Percentiles rank a stretch among this genome's conserved stretches.
Evolutionary conservation across 2,888 invertebrate species (phyloP).

Genomic region (Amorpha juglandis): DNA sequence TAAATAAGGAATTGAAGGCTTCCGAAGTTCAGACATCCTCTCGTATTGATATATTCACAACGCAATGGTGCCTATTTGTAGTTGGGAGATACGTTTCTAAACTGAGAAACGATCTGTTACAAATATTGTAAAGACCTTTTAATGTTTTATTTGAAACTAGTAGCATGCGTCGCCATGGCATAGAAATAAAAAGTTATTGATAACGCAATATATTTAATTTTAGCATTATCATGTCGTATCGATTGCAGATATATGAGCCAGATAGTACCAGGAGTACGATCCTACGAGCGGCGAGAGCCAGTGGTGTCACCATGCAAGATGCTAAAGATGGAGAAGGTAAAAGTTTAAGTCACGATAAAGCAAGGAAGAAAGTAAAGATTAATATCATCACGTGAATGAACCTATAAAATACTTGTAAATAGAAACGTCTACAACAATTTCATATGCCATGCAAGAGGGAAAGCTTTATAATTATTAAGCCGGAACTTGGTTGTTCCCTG

Average conservation of each 20-base stretch:
- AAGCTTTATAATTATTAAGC: not conserved
- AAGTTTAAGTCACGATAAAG: too few relatives aligned
- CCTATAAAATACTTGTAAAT: not conserved
- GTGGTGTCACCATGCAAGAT: too few relatives aligned
- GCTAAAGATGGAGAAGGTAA: too few relatives aligned
- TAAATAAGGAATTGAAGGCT: slow-evolving; percentile 70
- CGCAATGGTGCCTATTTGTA: slow-evolving; percentile 56
- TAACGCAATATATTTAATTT: too few relatives aligned
- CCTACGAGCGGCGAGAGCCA: too few relatives aligned
- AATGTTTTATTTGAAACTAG: slow-evolving; percentile 6
- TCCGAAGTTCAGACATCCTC: slow-evolving; percentile 65
- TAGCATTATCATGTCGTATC: too few relatives aligned
- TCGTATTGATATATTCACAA: slow-evolving; percentile 70
- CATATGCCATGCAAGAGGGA: not conserved
- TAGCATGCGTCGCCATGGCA: not conserved
- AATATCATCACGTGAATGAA: too few relatives aligned
- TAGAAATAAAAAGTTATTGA: not conserved
- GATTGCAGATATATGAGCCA: too few relatives aligned
- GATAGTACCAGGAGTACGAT: too few relatives aligned
- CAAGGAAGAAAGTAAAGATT: too few relatives aligned
- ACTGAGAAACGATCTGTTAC: slow-evolving; percentile 9
- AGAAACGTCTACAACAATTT: not conserved
- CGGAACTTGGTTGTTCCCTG: not conserved
- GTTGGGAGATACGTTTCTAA: slow-evolving; percentile 5
- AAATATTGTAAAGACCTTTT: slow-evolving; percentile 2